A percentile compares a stretch with the other conserved stretches of the same genome.
Conservation (phyloP, 2,113 vertebrate genomes). For the Misgurnus mizolepis region DNA sequence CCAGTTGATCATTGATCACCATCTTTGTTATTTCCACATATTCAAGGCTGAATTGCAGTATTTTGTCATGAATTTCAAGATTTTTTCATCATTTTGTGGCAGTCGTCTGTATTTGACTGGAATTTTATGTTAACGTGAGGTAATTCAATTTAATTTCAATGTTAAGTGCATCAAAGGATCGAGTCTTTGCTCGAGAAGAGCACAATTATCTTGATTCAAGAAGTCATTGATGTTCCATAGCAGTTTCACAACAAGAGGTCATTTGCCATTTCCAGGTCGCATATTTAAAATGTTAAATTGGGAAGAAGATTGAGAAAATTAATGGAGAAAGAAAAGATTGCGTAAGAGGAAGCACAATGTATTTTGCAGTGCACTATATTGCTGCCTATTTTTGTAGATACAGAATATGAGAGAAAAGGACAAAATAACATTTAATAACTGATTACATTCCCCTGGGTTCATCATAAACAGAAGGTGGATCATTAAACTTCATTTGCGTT, state of each 20-base stretch:
- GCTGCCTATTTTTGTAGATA: not conserved
- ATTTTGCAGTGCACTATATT: not conserved
- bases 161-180: slow-evolving; percentile 27
- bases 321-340: not conserved
- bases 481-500: slow-evolving; percentile 47
- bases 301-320: slow-evolving; percentile 4
- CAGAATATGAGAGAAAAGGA: slow-evolving; percentile 1
- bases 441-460: slow-evolving; percentile 37
- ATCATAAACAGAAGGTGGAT: slow-evolving; percentile 51
- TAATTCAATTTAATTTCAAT: slow-evolving; percentile 5
- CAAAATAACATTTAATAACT: slow-evolving; percentile 43
- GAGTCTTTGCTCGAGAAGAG: not conserved
- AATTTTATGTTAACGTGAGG: not conserved
- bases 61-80: slow-evolving; percentile 14
- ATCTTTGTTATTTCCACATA: slow-evolving; percentile 6
- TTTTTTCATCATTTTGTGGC: slow-evolving; percentile 26
- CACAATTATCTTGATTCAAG: slow-evolving; percentile 8
- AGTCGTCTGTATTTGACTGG: not conserved
- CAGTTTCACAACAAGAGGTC: slow-evolving; percentile 1
- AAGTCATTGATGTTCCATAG: slow-evolving; percentile 24
- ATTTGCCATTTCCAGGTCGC: slow-evolving; percentile 3
- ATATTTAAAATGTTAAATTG: not conserved
- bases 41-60: slow-evolving; percentile 3
- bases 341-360: not conserved
- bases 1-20: slow-evolving; percentile 14